These are phyloP conservation scores for Hesperia comma DNA, from an alignment of 2,888 invertebrate genomes.

Conservation along the genomic window DNA sequence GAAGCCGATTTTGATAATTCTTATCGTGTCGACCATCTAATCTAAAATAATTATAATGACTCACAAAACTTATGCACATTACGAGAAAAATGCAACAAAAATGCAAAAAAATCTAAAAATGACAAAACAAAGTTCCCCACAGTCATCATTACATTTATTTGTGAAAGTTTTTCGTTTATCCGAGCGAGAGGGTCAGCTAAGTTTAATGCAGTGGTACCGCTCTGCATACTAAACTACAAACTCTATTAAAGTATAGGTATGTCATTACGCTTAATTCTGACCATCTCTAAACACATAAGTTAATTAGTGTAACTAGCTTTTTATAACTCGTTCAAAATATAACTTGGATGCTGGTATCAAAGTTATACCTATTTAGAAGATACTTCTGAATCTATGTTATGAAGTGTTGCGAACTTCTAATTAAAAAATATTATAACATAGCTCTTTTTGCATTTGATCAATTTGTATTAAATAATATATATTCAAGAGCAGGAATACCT, in stretches of 20 bases:
- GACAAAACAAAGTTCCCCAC: conserved; percentile 9
- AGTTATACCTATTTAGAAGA: too few relatives aligned
- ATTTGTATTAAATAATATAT: too few relatives aligned
- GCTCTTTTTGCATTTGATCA: too few relatives aligned
- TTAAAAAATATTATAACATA: too few relatives aligned
- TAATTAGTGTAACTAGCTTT: background rate
- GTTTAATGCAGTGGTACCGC: conserved; percentile 16
- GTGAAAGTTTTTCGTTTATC: conserved; percentile 20
- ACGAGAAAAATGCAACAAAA: background rate
- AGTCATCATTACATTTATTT: conserved; percentile 23
- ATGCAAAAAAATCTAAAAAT: background rate
- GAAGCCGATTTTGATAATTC: too few relatives aligned
- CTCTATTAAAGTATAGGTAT: conserved; percentile 7
- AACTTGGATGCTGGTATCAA: too few relatives aligned
- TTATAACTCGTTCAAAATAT: background rate
- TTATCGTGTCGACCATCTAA: too few relatives aligned
- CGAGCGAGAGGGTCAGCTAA: background rate
- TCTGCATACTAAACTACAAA: conserved; percentile 10
- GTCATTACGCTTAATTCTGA: background rate
- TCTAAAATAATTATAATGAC: background rate
- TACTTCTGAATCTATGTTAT: too few relatives aligned
- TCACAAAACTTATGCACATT: background rate
- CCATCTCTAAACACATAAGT: background rate
- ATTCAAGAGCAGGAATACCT: too few relatives aligned
- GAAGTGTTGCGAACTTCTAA: too few relatives aligned